phyloP scores from a whole-genome alignment of 2,797 vertebrate genomes.

The Vultur gryphus region DNA sequence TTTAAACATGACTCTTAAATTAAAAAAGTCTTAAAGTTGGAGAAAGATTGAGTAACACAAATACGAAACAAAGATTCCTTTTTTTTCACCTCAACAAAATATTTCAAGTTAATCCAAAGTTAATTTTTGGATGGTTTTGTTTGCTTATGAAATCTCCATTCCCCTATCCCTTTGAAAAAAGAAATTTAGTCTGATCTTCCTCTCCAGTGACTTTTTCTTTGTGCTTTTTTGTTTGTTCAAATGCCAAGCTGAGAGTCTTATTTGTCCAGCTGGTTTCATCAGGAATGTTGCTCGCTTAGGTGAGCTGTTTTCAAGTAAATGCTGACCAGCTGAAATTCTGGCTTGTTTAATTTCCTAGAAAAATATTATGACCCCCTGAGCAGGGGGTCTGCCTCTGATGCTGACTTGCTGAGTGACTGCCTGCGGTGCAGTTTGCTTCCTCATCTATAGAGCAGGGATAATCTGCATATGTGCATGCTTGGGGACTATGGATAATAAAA shows the following conservation, averaged over 20 bases:
- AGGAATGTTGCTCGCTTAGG: slow-evolving; percentile 24
- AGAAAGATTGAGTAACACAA: background rate
- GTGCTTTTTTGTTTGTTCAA: slow-evolving; percentile 36
- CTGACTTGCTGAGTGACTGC: background rate
- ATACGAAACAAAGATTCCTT: background rate
- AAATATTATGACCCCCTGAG: slow-evolving; percentile 13
- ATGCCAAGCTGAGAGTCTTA: slow-evolving; percentile 23
- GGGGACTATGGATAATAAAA: slow-evolving; percentile 16
- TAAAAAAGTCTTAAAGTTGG: background rate
- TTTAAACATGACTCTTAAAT: background rate
- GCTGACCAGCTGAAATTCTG: slow-evolving; percentile 46
- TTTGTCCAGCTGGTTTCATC: slow-evolving; percentile 52
- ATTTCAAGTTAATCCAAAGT: slow-evolving; percentile 4
- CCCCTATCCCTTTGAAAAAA: background rate
- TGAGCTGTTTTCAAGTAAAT: slow-evolving; percentile 46
- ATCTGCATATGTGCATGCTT: background rate
- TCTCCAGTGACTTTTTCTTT: slow-evolving; percentile 25
- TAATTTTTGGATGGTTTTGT: background rate
- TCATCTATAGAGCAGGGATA: background rate
- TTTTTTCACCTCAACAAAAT: background rate
- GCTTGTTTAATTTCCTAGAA: slow-evolving; percentile 55
- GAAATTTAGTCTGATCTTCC: background rate
- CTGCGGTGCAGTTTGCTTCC: background rate
- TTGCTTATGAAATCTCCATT: background rate
- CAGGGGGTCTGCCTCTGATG: background rate